Percentiles rank a stretch among this genome's conserved stretches.
phyloP scores from a whole-genome alignment of 2,113 vertebrate genomes.

The Charina bottae region DNA sequence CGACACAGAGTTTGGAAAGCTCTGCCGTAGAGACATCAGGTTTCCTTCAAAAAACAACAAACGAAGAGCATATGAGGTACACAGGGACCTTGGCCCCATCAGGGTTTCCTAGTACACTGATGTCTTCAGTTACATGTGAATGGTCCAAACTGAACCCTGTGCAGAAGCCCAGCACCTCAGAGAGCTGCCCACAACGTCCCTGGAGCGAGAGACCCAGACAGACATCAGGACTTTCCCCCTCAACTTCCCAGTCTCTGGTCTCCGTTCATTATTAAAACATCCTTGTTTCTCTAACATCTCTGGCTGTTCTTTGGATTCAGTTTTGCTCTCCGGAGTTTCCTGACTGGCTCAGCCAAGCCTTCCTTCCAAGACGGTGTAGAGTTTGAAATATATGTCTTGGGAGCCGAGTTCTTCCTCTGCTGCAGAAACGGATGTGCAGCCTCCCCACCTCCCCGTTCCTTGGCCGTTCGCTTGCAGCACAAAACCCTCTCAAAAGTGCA shows the following conservation, averaged over 20 bases:
- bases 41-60: neutral
- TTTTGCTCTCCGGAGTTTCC: neutral
- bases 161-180: neutral
- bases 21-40: neutral
- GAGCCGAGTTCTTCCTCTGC: neutral
- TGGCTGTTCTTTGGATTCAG: neutral
- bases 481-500: slow-evolving; percentile 3
- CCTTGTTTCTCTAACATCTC: neutral
- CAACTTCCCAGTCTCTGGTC: neutral
- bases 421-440: slow-evolving; percentile 12
- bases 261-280: neutral
- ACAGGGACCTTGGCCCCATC: neutral
- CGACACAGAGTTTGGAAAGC: too few relatives aligned
- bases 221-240: neutral
- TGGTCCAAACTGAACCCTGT: neutral
- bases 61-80: neutral
- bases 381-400: neutral
- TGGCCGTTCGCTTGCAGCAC: slow-evolving; percentile 24
- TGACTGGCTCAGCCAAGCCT: neutral
- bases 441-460: slow-evolving; percentile 18
- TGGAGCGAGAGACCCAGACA: neutral
- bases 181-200: neutral
- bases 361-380: neutral
- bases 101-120: neutral
- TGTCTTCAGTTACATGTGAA: neutral